Conservation (phyloP, 2,113 vertebrate species). For the Malurus alboscapulatus region DNA sequence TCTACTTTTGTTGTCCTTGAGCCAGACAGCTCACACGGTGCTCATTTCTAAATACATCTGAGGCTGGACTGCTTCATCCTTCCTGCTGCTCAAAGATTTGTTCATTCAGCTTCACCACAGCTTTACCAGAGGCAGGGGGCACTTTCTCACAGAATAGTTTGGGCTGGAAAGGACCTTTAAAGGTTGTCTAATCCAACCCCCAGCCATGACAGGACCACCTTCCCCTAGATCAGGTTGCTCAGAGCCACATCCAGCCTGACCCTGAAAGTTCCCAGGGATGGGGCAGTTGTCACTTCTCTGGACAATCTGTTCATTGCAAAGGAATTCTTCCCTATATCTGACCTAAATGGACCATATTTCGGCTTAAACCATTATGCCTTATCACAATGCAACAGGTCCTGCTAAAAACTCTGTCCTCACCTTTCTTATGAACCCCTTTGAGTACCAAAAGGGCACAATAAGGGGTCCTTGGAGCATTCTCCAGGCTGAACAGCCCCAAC, state of each 20-base stretch:
- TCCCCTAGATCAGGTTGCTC: background rate
- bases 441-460: background rate
- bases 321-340: background rate
- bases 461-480: background rate
- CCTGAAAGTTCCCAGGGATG: background rate
- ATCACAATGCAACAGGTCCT: background rate
- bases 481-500: background rate
- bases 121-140: background rate
- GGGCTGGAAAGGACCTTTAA: background rate
- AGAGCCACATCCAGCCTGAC: background rate
- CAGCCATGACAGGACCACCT: background rate
- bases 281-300: background rate
- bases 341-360: background rate
- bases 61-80: background rate
- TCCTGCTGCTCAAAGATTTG: background rate
- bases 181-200: background rate
- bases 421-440: background rate
- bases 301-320: background rate
- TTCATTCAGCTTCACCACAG: background rate
- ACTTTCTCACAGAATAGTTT: background rate
- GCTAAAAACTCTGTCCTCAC: background rate
- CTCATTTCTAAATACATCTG: background rate
- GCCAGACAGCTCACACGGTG: background rate
- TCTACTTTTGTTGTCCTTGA: background rate
- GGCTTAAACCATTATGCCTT: background rate